Percentiles rank a stretch among this genome's conserved stretches.
These are phyloP conservation scores for Drosophila ananassae DNA, from an alignment of 1,140 invertebrate species.

Conservation along the genomic window DNA sequence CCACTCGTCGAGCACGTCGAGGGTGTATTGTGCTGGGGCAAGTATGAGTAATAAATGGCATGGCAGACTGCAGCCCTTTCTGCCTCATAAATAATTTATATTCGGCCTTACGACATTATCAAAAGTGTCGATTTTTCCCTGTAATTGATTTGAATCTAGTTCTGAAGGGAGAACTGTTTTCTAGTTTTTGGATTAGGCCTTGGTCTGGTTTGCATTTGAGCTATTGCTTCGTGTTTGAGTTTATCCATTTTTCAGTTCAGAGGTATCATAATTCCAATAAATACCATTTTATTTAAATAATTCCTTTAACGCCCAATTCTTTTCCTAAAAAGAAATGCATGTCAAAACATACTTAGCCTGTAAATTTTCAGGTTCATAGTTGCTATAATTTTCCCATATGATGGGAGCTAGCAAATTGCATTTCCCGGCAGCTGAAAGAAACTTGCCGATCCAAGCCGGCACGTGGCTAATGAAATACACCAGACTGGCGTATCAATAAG, in stretches of 20 bases:
- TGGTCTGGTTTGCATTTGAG: background rate
- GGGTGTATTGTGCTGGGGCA: constrained; percentile 3
- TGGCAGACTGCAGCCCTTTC: constrained; percentile 8
- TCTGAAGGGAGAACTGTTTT: background rate
- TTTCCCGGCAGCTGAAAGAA: constrained; percentile 37
- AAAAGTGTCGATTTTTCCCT: constrained; percentile 10
- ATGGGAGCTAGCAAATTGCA: constrained; percentile 51
- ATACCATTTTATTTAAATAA: too few relatives aligned
- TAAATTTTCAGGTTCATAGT: constrained; percentile 41
- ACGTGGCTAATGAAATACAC: constrained; percentile 53
- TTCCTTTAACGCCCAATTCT: background rate
- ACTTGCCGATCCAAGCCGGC: constrained; percentile 31
- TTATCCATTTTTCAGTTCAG: too few relatives aligned
- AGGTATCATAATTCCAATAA: too few relatives aligned
- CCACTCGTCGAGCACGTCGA: constrained; percentile 14
- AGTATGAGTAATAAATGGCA: constrained; percentile 14
- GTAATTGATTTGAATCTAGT: constrained; percentile 19
- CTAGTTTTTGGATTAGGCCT: background rate
- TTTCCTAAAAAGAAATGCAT: background rate
- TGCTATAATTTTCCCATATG: constrained; percentile 32
- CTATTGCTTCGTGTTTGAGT: too few relatives aligned
- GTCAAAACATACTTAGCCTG: constrained; percentile 1
- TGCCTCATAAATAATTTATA: constrained; percentile 7
- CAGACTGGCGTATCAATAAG: constrained; percentile 54
- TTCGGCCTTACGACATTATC: background rate